phyloP scores from a whole-genome alignment of 2,888 invertebrate genomes.

The Synergus umbraculus region DNA sequence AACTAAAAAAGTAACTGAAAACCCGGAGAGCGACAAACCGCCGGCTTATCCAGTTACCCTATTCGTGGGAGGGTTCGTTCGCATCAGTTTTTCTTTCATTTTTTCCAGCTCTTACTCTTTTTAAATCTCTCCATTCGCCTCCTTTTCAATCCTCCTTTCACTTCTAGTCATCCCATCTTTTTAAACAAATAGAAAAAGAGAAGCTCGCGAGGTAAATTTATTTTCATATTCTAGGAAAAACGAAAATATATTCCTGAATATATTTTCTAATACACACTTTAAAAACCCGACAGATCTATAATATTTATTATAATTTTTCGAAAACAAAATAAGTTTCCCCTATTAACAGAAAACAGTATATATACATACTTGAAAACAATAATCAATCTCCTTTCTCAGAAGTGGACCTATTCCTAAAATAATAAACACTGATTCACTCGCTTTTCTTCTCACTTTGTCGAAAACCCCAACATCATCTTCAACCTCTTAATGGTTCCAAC shows the following conservation, averaged over 20 bases:
- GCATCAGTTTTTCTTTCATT: slow-evolving; percentile 19
- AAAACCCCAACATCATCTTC: background rate
- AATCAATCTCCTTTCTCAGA: background rate
- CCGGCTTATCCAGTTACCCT: slow-evolving; percentile 67
- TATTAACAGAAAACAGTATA: no score
- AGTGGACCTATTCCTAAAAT: background rate
- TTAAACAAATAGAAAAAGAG: background rate
- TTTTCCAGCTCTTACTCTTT: slow-evolving; percentile 24
- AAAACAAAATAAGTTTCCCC: background rate
- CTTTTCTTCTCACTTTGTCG: background rate
- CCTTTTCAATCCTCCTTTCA: slow-evolving; percentile 11
- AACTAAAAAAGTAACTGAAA: slow-evolving; percentile 67
- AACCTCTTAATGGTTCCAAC: background rate
- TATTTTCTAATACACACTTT: no score
- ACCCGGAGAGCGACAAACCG: slow-evolving; percentile 66
- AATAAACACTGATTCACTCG: background rate
- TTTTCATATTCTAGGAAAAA: no score
- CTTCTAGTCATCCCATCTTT: background rate
- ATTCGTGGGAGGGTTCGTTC: slow-evolving; percentile 41
- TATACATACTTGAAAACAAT: background rate
- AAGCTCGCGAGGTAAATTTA: background rate
- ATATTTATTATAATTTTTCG: background rate
- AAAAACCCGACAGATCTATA: no score
- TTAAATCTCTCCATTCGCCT: slow-evolving; percentile 21
- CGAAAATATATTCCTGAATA: no score